Evolutionary conservation across 2,797 vertebrate genomes (phyloP), one percentile per base, ranked within the genome.

Genomic region (Dallia pectoralis): DNA sequence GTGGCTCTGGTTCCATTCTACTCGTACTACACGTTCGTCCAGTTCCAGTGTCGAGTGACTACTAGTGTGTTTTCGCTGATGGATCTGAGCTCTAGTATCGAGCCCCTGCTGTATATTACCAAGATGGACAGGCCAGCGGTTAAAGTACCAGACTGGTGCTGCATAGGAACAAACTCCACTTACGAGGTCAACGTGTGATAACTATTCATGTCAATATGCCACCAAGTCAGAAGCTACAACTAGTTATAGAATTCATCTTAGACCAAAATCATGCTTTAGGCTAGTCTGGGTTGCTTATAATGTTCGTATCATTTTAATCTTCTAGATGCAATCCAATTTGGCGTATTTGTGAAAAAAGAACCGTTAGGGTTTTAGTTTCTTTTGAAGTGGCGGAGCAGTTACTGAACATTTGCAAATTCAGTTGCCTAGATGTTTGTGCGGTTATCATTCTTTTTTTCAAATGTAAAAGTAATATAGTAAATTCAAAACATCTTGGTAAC

Each of bases 11-110:
- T 94, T 87, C 92, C 93, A 12, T 93, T 93, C 0, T 81, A 78
- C 0, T 76, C 89, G 0, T 90, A 88, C 73, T 94, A 89, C 82
- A 78, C 84, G 0, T 84, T 87, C 0, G 22, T 88, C 14, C 74
- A 29, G 30, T 87, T 88, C 32, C 77, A 49, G 27, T 94, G 92
- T 80, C 84, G 89, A 84, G 88, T 94, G 75, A 82, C 80, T 47
- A 15, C 87, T 56, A 83, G 77, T 0, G 90, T 92, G 53, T 93
- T 87, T 78, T 80, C 90, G 74, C 84, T 93, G 81, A 93, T 94
- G 91, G 92, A 93, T 36, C 82, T 93, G 78, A 94, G 92, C 88
- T 87, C 89, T 84, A 93, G 89, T 86, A 75, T 94, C 0, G 92
- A 94, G 83, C 92, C 92, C 0, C 83, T 93, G 11, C 85, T 93